Evolutionary conservation across 2,113 vertebrate genomes (phyloP).

Genomic region (Sigmodon hispidus): DNA sequence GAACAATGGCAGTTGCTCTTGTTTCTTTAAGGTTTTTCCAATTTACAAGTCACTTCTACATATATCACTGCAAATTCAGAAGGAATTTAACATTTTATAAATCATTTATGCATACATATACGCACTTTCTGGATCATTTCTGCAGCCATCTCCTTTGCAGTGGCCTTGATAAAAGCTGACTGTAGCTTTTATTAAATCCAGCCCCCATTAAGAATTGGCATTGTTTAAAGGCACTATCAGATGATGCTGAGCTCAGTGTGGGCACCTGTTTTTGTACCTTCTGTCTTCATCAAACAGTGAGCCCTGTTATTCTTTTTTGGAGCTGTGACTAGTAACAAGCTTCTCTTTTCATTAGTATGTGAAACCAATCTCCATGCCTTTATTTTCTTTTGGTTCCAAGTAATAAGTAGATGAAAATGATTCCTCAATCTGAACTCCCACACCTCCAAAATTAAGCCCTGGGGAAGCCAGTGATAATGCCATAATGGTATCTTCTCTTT

Average conservation of each 20-base stretch:
- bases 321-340: not conserved
- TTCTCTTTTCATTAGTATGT: conserved; percentile 28
- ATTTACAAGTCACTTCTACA: not conserved
- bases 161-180: conserved; percentile 77
- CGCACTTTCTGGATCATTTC: conserved; percentile 35
- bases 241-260: conserved; percentile 71
- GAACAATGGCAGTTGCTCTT: not conserved
- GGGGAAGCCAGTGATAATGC: not conserved
- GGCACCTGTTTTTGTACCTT: conserved; percentile 16
- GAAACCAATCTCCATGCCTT: conserved; percentile 36
- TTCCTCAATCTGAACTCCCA: not conserved
- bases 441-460: conserved; percentile 52
- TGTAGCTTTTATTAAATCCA: conserved; percentile 62
- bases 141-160: conserved; percentile 45
- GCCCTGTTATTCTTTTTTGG: not conserved
- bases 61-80: not conserved
- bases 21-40: not conserved
- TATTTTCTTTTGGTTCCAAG: conserved; percentile 15
- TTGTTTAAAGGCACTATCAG: conserved; percentile 59
- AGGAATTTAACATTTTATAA: conserved; percentile 19
- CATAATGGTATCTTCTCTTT: conserved; percentile 19
- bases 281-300: conserved; percentile 49
- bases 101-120: not conserved
- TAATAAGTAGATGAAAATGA: conserved; percentile 53
- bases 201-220: conserved; percentile 71